Percentiles rank a stretch among this genome's conserved stretches.
phyloP scores from a whole-genome alignment of 1,140 invertebrate species.

The Monomorium pharaonis region DNA sequence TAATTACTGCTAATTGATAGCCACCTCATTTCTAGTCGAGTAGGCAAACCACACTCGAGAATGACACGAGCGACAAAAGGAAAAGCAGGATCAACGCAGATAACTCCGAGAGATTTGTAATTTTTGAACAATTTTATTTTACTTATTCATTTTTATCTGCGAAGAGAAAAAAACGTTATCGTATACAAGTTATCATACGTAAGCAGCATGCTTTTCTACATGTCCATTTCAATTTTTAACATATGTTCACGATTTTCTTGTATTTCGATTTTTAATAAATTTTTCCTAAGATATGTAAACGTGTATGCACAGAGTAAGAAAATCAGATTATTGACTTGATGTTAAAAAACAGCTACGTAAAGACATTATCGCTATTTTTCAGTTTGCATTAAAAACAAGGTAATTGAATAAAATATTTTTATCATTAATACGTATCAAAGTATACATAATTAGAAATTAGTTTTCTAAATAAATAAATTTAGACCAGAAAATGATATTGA shows the following conservation, averaged over 20 bases:
- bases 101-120: background rate
- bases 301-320: background rate
- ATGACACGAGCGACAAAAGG: background rate
- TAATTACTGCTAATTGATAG: constrained; percentile 66
- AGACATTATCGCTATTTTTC: background rate
- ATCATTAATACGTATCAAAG: background rate
- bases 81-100: background rate
- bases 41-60: background rate
- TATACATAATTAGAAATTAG: background rate
- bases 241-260: background rate
- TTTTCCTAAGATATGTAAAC: background rate
- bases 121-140: background rate
- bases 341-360: background rate
- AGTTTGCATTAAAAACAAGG: background rate
- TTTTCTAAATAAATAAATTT: background rate
- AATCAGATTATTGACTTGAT: background rate
- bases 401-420: background rate
- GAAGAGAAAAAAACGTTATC: background rate
- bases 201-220: background rate
- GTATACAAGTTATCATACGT: background rate
- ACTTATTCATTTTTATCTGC: background rate
- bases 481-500: background rate
- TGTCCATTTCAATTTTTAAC: background rate
- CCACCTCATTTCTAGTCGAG: background rate
- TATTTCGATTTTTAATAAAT: background rate